A percentile compares a stretch with the other conserved stretches of the same genome.
Evolutionary conservation across 2,888 invertebrate species (phyloP).

Genomic region (Eristalinus sepulchralis): DNA sequence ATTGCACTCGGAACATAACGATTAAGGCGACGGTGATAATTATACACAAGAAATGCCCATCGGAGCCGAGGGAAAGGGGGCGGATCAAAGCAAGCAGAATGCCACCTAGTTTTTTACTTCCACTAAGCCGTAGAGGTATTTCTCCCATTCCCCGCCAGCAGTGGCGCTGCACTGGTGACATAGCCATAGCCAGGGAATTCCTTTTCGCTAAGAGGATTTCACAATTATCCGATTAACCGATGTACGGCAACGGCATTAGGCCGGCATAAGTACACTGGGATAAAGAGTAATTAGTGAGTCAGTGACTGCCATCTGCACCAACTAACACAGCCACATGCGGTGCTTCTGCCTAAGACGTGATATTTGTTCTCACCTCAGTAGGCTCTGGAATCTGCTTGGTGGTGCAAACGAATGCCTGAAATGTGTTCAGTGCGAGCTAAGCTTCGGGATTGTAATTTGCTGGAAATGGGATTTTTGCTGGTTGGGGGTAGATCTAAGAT

Average conservation of each 20-base stretch:
- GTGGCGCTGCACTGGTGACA: constrained; percentile 56
- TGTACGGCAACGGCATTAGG: constrained; percentile 63
- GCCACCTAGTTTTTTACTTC: constrained; percentile 29
- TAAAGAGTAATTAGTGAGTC: constrained; percentile 76
- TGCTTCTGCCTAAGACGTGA: constrained; percentile 56
- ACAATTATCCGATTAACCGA: constrained; percentile 77
- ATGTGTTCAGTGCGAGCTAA: constrained; percentile 25
- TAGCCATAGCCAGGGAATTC: constrained; percentile 60
- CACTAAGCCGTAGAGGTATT: constrained; percentile 47
- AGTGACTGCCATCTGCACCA: constrained; percentile 41
- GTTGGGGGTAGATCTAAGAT: constrained; percentile 35
- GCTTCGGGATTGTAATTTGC: constrained; percentile 50
- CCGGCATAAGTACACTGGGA: constrained; percentile 73
- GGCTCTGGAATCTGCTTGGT: constrained; percentile 44
- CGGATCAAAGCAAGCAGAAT: constrained; percentile 42
- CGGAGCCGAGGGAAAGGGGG: constrained; percentile 15
- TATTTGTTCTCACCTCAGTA: constrained; percentile 63
- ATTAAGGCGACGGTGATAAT: constrained; percentile 17
- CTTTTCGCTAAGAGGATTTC: constrained; percentile 77
- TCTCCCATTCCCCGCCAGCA: not conserved
- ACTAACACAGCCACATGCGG: constrained; percentile 51
- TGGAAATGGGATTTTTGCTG: constrained; percentile 37
- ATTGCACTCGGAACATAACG: constrained; percentile 6
- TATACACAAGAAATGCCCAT: constrained; percentile 8
- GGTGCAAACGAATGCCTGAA: not conserved